Evolutionary conservation across 2,797 vertebrate species (phyloP).

Genomic region (Hyperoplus immaculatus): DNA sequence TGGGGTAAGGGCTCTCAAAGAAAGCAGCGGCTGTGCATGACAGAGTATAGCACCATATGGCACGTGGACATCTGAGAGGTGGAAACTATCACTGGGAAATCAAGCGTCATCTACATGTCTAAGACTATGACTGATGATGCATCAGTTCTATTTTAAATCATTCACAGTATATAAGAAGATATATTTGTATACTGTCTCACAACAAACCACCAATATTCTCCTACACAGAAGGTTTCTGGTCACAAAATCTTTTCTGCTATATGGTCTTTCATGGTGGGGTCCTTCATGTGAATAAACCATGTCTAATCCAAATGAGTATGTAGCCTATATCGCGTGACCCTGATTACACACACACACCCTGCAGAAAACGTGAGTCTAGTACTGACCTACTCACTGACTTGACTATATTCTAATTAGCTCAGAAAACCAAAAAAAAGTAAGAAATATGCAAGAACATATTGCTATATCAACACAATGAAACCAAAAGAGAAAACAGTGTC

Average conservation of each 20-base stretch:
- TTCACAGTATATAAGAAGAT: background rate
- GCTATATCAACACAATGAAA: constrained; percentile 19
- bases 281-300: constrained; percentile 2
- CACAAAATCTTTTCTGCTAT: background rate
- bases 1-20: constrained; percentile 10
- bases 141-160: background rate
- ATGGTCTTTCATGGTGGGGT: background rate
- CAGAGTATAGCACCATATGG: constrained; percentile 62
- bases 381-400: constrained; percentile 45
- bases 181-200: background rate
- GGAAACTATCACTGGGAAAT: constrained; percentile 27
- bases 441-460: background rate
- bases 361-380: constrained; percentile 21
- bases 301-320: constrained; percentile 42
- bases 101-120: constrained; percentile 22
- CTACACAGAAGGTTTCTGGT: background rate
- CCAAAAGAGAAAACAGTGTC: constrained; percentile 23
- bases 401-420: constrained; percentile 1
- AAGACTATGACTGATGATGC: constrained; percentile 16
- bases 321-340: background rate
- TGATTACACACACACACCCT: constrained; percentile 11
- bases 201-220: background rate
- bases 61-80: constrained; percentile 46
- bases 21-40: constrained; percentile 38
- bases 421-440: background rate